Evolutionary conservation across 2,888 invertebrate genomes (phyloP).

Genomic region (Epiblema foenella): DNA sequence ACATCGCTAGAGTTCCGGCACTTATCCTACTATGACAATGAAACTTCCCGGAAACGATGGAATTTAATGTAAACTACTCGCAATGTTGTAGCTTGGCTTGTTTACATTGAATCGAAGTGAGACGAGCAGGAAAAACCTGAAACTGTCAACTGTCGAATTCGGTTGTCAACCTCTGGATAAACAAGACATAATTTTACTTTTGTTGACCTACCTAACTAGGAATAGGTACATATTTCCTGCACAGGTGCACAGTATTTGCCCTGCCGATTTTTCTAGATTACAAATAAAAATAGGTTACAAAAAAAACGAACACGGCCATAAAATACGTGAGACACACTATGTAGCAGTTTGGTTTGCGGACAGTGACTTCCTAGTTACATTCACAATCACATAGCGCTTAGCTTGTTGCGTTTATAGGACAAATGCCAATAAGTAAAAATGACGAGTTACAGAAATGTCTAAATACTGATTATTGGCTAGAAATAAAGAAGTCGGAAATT

Average conservation of each 20-base stretch:
- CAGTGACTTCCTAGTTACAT: neutral
- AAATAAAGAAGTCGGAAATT: too few relatives aligned
- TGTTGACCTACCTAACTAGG: neutral
- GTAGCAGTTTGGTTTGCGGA: too few relatives aligned
- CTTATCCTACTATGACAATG: slow-evolving; percentile 1
- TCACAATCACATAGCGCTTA: neutral
- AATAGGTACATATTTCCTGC: neutral
- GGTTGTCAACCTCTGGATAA: too few relatives aligned
- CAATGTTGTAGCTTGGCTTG: neutral
- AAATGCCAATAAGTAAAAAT: too few relatives aligned
- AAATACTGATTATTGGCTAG: too few relatives aligned
- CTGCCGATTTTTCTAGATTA: neutral
- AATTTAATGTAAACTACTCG: neutral
- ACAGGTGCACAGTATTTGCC: neutral
- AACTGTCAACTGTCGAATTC: neutral
- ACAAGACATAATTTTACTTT: too few relatives aligned
- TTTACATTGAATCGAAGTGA: neutral
- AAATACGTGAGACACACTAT: too few relatives aligned
- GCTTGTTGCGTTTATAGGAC: too few relatives aligned
- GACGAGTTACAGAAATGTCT: too few relatives aligned
- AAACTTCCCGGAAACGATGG: slow-evolving; percentile 2
- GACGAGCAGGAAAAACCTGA: neutral
- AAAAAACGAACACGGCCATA: neutral
- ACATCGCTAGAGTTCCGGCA: slow-evolving; percentile 4
- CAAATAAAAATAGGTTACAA: too few relatives aligned